phyloP scores from a whole-genome alignment of 2,113 vertebrate genomes.

The Hemiprocne comata region DNA sequence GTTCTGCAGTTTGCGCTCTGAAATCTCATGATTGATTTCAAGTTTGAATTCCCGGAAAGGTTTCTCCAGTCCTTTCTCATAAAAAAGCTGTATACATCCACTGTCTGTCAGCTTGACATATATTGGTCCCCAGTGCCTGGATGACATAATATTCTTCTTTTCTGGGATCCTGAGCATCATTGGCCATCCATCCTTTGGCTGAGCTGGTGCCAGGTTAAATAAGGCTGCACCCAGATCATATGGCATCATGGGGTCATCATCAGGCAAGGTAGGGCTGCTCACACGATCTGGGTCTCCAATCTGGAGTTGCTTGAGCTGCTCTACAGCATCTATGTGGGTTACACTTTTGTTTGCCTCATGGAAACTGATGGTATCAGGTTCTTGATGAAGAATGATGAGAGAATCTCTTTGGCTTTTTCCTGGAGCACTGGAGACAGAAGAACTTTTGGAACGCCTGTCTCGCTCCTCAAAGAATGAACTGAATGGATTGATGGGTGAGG shows the following conservation, averaged over 20 bases:
- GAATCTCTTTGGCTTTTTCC: slow-evolving; percentile 79
- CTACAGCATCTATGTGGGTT: slow-evolving; percentile 74
- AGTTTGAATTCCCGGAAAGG: slow-evolving; percentile 87
- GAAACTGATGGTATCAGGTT: slow-evolving; percentile 71
- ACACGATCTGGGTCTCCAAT: slow-evolving; percentile 80
- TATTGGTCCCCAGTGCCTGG: slow-evolving; percentile 93
- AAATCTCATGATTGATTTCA: slow-evolving; percentile 83
- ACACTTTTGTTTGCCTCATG: slow-evolving; percentile 65
- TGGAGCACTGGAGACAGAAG: slow-evolving; percentile 61
- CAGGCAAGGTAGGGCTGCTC: slow-evolving; percentile 66
- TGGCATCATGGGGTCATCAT: slow-evolving; percentile 77
- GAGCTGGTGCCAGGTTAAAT: slow-evolving; percentile 62
- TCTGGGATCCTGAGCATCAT: slow-evolving; percentile 93
- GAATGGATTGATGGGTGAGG: slow-evolving; percentile 90
- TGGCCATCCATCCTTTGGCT: slow-evolving; percentile 84
- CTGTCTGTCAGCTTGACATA: slow-evolving; percentile 80
- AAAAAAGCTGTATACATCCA: slow-evolving; percentile 84
- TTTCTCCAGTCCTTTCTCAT: slow-evolving; percentile 88
- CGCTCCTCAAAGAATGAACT: slow-evolving; percentile 84
- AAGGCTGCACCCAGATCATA: slow-evolving; percentile 57
- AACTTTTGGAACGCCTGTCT: slow-evolving; percentile 72
- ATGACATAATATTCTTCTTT: slow-evolving; percentile 94
- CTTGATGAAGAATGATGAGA: slow-evolving; percentile 74
- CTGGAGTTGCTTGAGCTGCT: slow-evolving; percentile 82
- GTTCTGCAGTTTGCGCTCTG: slow-evolving; percentile 87